Conservation (phyloP, 2,888 invertebrate genomes). For the Dryocosmus kuriphilus region DNA sequence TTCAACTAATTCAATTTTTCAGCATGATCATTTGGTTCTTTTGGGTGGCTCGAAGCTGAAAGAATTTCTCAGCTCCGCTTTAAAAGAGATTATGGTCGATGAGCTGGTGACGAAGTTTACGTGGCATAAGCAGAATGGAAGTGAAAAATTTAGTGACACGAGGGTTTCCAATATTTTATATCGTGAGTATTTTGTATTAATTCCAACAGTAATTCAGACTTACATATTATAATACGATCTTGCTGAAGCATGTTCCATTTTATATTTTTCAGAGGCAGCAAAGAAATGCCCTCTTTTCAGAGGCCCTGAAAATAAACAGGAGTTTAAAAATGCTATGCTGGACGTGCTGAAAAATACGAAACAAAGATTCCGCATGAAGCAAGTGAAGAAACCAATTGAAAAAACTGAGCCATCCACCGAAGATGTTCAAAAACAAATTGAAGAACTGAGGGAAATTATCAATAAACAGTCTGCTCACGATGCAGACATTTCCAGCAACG, state of each 20-base stretch:
- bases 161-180: conserved; percentile 3
- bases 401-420: too few species aligned
- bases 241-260: neutral
- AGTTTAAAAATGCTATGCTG: neutral
- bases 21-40: neutral
- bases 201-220: too few species aligned
- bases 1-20: too few species aligned
- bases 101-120: neutral
- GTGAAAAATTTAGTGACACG: neutral
- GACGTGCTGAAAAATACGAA: neutral
- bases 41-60: neutral
- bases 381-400: neutral
- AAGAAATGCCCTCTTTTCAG: conserved; percentile 14
- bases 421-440: too few species aligned
- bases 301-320: too few species aligned
- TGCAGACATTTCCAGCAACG: too few species aligned
- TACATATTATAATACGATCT: too few species aligned
- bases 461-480: too few species aligned
- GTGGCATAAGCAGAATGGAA: neutral
- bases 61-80: conserved; percentile 5
- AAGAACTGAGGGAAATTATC: too few species aligned
- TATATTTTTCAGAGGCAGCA: conserved; percentile 12
- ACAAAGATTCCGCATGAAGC: conserved; percentile 1
- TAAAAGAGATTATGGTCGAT: neutral
- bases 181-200: too few species aligned